Evolutionary conservation across 2,113 vertebrate genomes (phyloP), one percentile per base, ranked within the genome.

Genomic region (Dipodomys merriami): DNA sequence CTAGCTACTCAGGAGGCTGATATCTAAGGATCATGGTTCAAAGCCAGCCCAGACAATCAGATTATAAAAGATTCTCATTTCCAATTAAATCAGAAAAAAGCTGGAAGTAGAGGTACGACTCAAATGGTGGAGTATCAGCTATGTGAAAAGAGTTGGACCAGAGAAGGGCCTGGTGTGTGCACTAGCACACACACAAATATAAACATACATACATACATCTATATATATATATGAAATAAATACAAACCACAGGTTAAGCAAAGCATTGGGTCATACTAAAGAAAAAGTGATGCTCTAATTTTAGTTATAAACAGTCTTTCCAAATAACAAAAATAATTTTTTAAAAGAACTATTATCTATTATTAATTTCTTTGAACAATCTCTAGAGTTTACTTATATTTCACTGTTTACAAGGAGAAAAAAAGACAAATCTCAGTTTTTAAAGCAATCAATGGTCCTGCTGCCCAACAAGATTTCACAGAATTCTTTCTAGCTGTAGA

Each of bases 251-350:
- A 64, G 62, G 62, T 64, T 64, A 95, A 79, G 53, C 57, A 89
- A 94, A 74, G 29, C 57, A 74, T 5, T 62, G n/a, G 39, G 11
- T 82, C n/a, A 83, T n/a, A 44, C 35, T 64, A 83, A 90, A 83
- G 27, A 83, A 77, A 91, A 81, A 93, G n/a, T 60, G 10, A 72
- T 67, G 25, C 39, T 91, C 60, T 88, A 86, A 84, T 64, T 83
- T 6, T 53, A 9, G 2, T 9, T 82, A 73, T 88, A 91, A 78
- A 78, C 7, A 80, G 33, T 46, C 20, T 94, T 81, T 35, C 27
- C 23, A 84, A 16, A 69, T 44, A 87, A 1, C 49, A 53, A 53
- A 53, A 53, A 53, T 53, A 71, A 88, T 39, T 39, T 39, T 39
- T 39, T 39, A 91, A 85, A 89, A 81, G 23, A 81, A 73, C 5